Conservation (phyloP, 1,140 invertebrate genomes). For the Ceratina australensis region DNA sequence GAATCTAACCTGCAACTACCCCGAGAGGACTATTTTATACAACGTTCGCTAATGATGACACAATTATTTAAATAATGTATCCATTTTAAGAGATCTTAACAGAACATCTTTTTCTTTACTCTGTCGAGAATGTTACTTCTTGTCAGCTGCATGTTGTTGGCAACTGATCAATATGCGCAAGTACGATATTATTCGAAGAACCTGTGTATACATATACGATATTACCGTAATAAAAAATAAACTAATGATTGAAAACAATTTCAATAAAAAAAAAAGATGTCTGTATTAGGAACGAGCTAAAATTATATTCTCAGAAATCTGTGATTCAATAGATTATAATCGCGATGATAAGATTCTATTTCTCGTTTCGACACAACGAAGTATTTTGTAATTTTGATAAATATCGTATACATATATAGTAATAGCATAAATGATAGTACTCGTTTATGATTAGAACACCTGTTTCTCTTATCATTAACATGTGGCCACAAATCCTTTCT, state of each 20-base stretch:
- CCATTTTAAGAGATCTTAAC: not conserved
- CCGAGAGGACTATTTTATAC: not conserved
- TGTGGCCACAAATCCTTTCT: not conserved
- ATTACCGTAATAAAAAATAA: conserved; percentile 1
- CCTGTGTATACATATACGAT: conserved; percentile 20
- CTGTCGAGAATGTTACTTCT: not conserved
- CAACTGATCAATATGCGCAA: conserved; percentile 44
- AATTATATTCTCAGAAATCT: not conserved
- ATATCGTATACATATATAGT: not conserved
- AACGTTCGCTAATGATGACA: not conserved
- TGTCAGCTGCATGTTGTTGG: conserved; percentile 16
- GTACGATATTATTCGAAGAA: conserved; percentile 27
- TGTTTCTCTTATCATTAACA: not conserved
- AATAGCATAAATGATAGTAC: not conserved
- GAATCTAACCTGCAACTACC: conserved; percentile 46
- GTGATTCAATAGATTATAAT: not conserved
- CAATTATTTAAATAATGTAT: not conserved
- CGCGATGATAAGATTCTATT: not conserved
- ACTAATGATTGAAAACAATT: not conserved
- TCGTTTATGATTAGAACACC: no score
- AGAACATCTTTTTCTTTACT: not conserved
- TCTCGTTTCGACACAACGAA: not conserved
- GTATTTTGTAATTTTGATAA: not conserved
- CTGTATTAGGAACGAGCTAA: not conserved
- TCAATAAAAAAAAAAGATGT: not conserved